phyloP scores from a whole-genome alignment of 2,888 invertebrate genomes.

The Eilema depressum region DNA sequence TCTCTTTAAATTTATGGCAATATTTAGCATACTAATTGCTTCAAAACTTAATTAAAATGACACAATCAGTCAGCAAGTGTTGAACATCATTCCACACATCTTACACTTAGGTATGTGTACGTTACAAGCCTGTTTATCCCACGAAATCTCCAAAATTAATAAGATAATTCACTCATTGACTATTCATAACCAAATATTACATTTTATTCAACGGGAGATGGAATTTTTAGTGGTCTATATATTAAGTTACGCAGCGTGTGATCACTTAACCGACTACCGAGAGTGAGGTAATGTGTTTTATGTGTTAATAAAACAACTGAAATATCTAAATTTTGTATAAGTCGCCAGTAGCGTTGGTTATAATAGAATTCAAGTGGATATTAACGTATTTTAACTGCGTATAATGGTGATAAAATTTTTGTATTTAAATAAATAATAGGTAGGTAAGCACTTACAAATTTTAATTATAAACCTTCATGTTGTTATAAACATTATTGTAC shows the following conservation, averaged over 20 bases:
- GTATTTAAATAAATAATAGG: slow-evolving; percentile 6
- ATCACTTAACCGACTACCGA: slow-evolving; percentile 47
- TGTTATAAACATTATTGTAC: no score
- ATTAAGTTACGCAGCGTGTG: slow-evolving; percentile 33
- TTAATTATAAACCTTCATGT: neutral
- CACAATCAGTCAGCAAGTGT: neutral
- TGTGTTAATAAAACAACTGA: slow-evolving; percentile 50
- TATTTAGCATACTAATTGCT: no score
- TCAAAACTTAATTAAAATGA: neutral
- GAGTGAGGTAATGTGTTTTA: slow-evolving; percentile 54
- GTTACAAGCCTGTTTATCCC: neutral
- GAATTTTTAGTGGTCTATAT: slow-evolving; percentile 46
- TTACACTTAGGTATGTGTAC: neutral
- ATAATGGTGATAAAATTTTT: slow-evolving; percentile 3
- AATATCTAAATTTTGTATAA: slow-evolving; percentile 50
- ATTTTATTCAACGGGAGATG: slow-evolving; percentile 7
- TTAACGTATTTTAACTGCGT: slow-evolving; percentile 2
- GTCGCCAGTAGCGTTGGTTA: slow-evolving; percentile 7
- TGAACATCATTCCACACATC: neutral
- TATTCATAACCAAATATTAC: slow-evolving; percentile 9
- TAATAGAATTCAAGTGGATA: slow-evolving; percentile 10
- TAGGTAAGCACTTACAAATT: neutral
- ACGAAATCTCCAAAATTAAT: slow-evolving; percentile 1
- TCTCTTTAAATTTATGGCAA: no score
- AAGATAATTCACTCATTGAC: neutral